Evolutionary conservation across 2,113 vertebrate genomes (phyloP).

Genomic region (Centropus unirufus): DNA sequence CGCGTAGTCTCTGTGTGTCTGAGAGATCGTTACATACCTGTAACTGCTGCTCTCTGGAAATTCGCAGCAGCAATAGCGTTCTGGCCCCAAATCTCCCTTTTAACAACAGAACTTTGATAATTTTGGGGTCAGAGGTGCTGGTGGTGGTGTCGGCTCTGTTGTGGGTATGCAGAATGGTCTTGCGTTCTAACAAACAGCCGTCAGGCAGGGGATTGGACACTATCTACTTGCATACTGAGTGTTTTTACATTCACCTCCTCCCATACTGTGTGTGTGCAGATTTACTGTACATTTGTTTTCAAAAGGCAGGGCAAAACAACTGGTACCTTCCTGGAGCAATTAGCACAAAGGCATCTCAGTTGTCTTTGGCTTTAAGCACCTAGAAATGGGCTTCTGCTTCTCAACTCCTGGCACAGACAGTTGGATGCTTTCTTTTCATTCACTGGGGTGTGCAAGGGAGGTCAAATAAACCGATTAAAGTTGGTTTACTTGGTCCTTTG

Average conservation of each 20-base stretch:
- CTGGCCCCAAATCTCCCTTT: background rate
- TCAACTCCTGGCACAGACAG: background rate
- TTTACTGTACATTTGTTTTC: background rate
- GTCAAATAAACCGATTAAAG: background rate
- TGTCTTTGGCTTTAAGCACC: fast-evolving
- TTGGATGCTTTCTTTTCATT: background rate
- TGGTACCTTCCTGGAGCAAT: background rate
- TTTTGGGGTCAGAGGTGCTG: background rate
- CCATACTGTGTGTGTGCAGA: background rate
- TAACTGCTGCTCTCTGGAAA: background rate
- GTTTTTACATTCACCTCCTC: background rate
- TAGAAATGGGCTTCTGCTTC: background rate
- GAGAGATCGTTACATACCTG: background rate
- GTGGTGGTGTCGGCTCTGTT: background rate
- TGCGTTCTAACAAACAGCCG: background rate
- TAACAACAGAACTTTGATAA: background rate
- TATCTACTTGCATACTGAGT: fast-evolving
- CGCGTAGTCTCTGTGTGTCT: background rate
- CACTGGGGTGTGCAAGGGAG: background rate
- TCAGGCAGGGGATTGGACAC: background rate
- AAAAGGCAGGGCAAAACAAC: background rate
- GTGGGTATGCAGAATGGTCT: background rate
- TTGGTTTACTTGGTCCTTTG: background rate
- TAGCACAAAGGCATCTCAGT: background rate
- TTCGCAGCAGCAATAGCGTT: background rate